Evolutionary conservation across 2,113 vertebrate species (phyloP), one percentile per base, ranked within the genome.

Genomic region (Cebidichthys violaceus): DNA sequence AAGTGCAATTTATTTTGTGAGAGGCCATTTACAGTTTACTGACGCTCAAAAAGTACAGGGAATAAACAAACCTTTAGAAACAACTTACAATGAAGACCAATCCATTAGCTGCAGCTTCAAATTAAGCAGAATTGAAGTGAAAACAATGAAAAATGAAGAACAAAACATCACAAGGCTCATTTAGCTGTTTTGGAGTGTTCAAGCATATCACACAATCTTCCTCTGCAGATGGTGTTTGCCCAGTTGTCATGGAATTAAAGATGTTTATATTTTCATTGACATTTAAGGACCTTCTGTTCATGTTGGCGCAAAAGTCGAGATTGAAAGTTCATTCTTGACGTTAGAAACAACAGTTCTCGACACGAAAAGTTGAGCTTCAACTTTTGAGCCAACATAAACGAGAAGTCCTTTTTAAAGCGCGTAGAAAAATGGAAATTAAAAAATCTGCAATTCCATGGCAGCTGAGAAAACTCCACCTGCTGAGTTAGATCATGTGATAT

Each of bases 71-170:
- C 22, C n/a, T 9, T 29, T 9, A 27, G 9, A 65, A 27, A 59
- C 14, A 1, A 31, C 7, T 39, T 2, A 17, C 13, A 33, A 18
- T 31, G 5, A 79, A 11, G 33, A 8, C 37, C 9, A 4, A 20
- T 61, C 59, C 29, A 9, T 61, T 33, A 50, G 6, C n/a, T 33
- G 20, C 45, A 1, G 18, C 18, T 31, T 62, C 33, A 54, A 13
- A 39, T 37, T 37, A 10, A 9, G 61, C 9, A 45, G 39, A 43
- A n/a, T 22, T 67, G 1, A 41, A 43, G 4, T 2, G 3, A 10
- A 24, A 35, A 65, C 70, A 41, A 60, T 22, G 11, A 59, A 82
- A 76, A 41, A 60, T 22, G 11, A 59, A 82, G 31, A 24, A 66
- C 41, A n/a, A 20, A 57, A 31, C 17, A 14, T 6, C 57, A 64